These are phyloP conservation scores for Vanacampus margaritifer DNA, from an alignment of 2,113 vertebrate species.

Conservation along the genomic window DNA sequence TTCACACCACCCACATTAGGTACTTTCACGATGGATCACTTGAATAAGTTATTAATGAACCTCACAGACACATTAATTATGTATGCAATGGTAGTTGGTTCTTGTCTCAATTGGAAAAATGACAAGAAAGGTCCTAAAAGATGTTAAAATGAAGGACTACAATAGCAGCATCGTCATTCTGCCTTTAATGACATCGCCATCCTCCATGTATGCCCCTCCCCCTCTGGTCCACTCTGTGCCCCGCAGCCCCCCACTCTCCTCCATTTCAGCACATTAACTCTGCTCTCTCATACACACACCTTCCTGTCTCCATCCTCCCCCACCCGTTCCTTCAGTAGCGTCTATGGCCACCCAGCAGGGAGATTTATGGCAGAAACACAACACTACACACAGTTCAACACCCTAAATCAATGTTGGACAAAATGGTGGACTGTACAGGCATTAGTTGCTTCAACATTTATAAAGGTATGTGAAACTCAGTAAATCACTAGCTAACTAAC, in stretches of 20 bases:
- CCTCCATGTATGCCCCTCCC: conserved; percentile 26
- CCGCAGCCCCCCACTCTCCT: conserved; percentile 9
- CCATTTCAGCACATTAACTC: conserved; percentile 39
- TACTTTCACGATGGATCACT: not conserved
- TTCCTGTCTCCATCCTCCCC: conserved; percentile 24
- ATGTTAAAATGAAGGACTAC: not conserved
- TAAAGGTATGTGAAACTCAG: not conserved
- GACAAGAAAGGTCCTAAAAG: not conserved
- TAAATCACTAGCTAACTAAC: no score
- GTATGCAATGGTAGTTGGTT: not conserved
- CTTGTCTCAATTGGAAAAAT: not conserved
- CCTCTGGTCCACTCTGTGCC: conserved; percentile 31
- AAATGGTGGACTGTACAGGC: not conserved
- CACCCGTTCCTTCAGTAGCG: conserved; percentile 37
- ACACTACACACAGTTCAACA: conserved; percentile 8
- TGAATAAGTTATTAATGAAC: conserved; percentile 4
- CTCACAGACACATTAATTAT: conserved; percentile 1
- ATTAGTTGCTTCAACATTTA: not conserved
- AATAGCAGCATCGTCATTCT: conserved; percentile 4
- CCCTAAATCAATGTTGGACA: not conserved
- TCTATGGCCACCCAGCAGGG: conserved; percentile 50
- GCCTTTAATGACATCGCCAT: conserved; percentile 35
- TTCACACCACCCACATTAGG: not conserved
- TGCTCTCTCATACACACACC: conserved; percentile 31
- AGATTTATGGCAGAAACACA: conserved; percentile 51